Conservation (phyloP, 2,888 invertebrate genomes). For the Entomobrya proxima region DNA sequence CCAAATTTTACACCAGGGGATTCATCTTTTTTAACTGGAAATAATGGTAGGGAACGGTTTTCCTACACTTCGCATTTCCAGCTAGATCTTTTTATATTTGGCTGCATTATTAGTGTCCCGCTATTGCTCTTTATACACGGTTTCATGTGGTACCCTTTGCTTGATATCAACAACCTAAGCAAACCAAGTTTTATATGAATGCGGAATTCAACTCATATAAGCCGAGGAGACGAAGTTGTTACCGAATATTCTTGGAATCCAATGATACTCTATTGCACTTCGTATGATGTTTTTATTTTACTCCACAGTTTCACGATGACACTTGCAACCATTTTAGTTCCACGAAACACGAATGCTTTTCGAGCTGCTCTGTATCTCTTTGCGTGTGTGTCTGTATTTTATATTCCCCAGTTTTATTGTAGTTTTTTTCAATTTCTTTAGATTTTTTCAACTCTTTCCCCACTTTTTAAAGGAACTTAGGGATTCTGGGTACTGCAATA, state of each 20-base stretch:
- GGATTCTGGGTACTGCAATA: conserved; percentile 61
- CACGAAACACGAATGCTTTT: conserved; percentile 27
- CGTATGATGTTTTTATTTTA: conserved; percentile 26
- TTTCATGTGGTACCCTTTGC: background rate
- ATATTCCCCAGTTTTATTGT: conserved; percentile 52
- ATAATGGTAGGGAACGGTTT: conserved; percentile 20
- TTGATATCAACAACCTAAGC: conserved; percentile 10
- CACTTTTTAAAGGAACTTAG: conserved; percentile 50
- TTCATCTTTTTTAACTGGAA: conserved; percentile 54
- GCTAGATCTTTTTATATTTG: conserved; percentile 24
- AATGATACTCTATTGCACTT: conserved; percentile 48
- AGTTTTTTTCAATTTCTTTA: conserved; percentile 57
- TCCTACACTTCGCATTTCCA: conserved; percentile 4
- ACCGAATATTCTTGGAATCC: conserved; percentile 30
- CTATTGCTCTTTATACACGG: background rate
- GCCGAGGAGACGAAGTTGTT: background rate
- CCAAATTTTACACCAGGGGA: conserved; percentile 67
- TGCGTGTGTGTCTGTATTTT: background rate
- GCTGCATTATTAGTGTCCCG: conserved; percentile 26
- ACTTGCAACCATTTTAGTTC: conserved; percentile 22
- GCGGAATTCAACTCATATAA: background rate
- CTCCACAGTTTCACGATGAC: conserved; percentile 15
- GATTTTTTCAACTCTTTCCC: conserved; percentile 53
- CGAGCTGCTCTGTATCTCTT: background rate
- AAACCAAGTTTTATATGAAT: background rate